Base-by-base conservation (phyloP, 2,888 invertebrate genomes). In the Sialis lutaria region DNA sequence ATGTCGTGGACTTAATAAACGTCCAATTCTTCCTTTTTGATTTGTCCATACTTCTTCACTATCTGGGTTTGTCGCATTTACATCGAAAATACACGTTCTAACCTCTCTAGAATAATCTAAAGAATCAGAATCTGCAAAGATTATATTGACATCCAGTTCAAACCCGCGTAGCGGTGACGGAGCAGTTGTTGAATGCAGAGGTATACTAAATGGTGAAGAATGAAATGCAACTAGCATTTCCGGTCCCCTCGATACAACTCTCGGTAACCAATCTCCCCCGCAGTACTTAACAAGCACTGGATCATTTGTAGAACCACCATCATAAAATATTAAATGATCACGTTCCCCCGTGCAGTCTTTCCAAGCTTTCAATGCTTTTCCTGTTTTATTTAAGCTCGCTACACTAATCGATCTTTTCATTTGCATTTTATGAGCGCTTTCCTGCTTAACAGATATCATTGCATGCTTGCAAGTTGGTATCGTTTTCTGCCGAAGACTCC, bases 401-500 rank as follows among this genome's bases (percentile, higher is more conserved):
- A 74, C 79, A 32, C 73, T 73, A 52, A 76, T 75, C 1, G 75
- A 75, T 8, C 77, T 68, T 54, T 77, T 77, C 64, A 79, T 75
- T 59, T 79, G 79, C 73, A 81, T 76, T 62, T 80, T 81, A 59
- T 81, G 80, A 42, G 77, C 74, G 50, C 76, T 79, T 57, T 81
- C 79, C 62, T 87, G 86, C 45, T 80, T 73, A 49, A 90, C 83
- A 12, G 86, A 82, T 55, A 91, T 84, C 84, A 90, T 88, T 35
- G 90, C 89, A 65, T 88, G 87, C 62, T 89, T 89, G 65, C 89
- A 89, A 41, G 84, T 86, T 9, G 89, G 87, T 51, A 87, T 82
- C 59, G 80, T 80, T 62, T 86, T 82, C 65, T 90, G 87, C 37
- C 87, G 74, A 53, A 90, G 70, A 52, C 85, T 86, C 75, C 89